These are phyloP conservation scores for Corythornis cristatus DNA, from an alignment of 2,113 vertebrate species.

Conservation along the genomic window DNA sequence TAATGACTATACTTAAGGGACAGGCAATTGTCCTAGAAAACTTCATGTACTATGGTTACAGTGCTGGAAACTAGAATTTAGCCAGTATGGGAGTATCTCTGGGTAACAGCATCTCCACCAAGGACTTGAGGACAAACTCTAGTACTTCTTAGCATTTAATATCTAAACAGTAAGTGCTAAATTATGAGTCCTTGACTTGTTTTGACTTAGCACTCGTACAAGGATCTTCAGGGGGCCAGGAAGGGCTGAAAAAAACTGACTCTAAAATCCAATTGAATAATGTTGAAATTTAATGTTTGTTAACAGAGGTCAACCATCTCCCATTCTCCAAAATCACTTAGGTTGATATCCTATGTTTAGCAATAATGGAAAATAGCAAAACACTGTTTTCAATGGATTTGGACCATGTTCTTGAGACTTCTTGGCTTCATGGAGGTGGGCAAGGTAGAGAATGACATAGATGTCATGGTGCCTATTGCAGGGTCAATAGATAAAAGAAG, in stretches of 20 bases:
- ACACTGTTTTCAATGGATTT: not conserved
- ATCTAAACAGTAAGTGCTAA: not conserved
- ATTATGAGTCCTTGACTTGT: not conserved
- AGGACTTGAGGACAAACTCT: not conserved
- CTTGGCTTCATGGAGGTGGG: not conserved
- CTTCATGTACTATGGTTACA: not conserved
- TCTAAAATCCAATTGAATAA: not conserved
- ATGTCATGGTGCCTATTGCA: not conserved
- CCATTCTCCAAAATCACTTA: not conserved
- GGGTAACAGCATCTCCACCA: not conserved
- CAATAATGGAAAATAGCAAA: not conserved
- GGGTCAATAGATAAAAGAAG: not conserved
- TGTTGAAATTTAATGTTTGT: not conserved
- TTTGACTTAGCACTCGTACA: not conserved
- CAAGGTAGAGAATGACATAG: not conserved
- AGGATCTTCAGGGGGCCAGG: not conserved
- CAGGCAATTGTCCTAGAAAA: constrained; percentile 47
- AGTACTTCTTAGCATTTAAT: not conserved
- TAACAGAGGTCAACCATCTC: not conserved
- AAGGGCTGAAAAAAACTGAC: not conserved
- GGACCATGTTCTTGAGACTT: not conserved
- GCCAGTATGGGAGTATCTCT: not conserved
- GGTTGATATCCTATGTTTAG: not conserved
- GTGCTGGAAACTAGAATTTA: not conserved
- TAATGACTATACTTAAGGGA: constrained; percentile 47